Percentiles rank a stretch among this genome's conserved stretches.
Conservation (phyloP, 2,113 vertebrate species). For the Corynorhinus townsendii region DNA sequence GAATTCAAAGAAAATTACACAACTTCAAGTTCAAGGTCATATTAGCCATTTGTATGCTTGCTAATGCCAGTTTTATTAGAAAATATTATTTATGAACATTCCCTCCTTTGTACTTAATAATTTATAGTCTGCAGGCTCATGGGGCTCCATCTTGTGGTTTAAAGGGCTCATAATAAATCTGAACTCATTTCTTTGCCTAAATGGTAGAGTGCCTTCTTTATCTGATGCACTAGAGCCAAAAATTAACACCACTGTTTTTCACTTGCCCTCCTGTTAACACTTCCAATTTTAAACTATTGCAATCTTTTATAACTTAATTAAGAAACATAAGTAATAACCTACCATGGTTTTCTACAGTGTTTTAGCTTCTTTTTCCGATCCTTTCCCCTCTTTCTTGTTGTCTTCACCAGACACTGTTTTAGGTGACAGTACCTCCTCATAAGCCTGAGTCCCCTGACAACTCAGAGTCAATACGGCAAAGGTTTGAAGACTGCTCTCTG, state of each 20-base stretch:
- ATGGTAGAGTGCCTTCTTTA: constrained; percentile 33
- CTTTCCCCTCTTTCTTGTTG: constrained; percentile 83
- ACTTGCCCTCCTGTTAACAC: background rate
- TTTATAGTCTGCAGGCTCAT: constrained; percentile 81
- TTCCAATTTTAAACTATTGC: background rate
- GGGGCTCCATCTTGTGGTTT: constrained; percentile 76
- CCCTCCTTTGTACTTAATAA: constrained; percentile 80
- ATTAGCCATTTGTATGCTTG: constrained; percentile 55
- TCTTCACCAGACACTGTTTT: constrained; percentile 86
- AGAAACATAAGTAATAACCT: constrained; percentile 62
- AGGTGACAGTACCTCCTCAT: constrained; percentile 90
- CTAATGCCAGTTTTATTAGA: constrained; percentile 81
- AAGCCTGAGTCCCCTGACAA: constrained; percentile 87
- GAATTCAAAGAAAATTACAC: constrained; percentile 45
- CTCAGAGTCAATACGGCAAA: constrained; percentile 78
- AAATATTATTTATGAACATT: constrained; percentile 83
- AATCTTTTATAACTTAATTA: constrained; percentile 39
- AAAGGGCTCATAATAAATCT: constrained; percentile 79
- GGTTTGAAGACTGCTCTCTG: constrained; percentile 71
- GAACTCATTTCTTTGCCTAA: constrained; percentile 70
- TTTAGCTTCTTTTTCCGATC: constrained; percentile 80
- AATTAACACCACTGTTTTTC: constrained; percentile 40
- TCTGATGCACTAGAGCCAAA: constrained; percentile 59
- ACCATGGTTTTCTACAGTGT: constrained; percentile 84
- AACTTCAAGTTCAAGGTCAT: constrained; percentile 76